These are phyloP conservation scores for Eristalis pertinax DNA, from an alignment of 2,888 invertebrate species.

Conservation along the genomic window DNA sequence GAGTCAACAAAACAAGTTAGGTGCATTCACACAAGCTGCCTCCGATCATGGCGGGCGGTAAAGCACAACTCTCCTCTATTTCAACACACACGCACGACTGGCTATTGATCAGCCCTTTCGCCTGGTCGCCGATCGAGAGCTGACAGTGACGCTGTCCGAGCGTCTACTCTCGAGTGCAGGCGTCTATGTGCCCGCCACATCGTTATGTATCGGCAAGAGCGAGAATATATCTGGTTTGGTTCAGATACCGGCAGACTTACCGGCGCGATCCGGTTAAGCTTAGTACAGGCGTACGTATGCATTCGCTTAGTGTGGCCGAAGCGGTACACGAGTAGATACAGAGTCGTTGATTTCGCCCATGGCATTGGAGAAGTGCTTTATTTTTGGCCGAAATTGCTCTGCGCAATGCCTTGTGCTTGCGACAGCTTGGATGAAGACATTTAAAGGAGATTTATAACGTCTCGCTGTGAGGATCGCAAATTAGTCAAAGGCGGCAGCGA, in stretches of 20 bases:
- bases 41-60: not conserved
- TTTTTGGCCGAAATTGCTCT: not conserved
- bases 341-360: not conserved
- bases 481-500: not conserved
- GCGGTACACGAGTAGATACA: not conserved
- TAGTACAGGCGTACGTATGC: slow-evolving; percentile 59
- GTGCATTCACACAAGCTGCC: not conserved
- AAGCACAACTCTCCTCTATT: not conserved
- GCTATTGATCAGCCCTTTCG: not conserved
- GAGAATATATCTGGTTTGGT: slow-evolving; percentile 79
- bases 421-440: not conserved
- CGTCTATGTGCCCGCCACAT: not conserved
- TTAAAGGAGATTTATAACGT: not conserved
- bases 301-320: not conserved
- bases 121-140: no score
- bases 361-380: not conserved
- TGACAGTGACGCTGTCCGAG: not conserved
- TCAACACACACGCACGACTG: not conserved
- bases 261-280: slow-evolving; percentile 78
- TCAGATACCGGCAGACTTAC: slow-evolving; percentile 76
- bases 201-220: slow-evolving; percentile 73
- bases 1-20: not conserved
- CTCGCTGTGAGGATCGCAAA: not conserved
- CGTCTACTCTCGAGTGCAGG: not conserved
- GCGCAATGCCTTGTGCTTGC: not conserved